These are phyloP conservation scores for Margaritifera margaritifera DNA, from an alignment of 2,888 invertebrate genomes.

Conservation along the genomic window DNA sequence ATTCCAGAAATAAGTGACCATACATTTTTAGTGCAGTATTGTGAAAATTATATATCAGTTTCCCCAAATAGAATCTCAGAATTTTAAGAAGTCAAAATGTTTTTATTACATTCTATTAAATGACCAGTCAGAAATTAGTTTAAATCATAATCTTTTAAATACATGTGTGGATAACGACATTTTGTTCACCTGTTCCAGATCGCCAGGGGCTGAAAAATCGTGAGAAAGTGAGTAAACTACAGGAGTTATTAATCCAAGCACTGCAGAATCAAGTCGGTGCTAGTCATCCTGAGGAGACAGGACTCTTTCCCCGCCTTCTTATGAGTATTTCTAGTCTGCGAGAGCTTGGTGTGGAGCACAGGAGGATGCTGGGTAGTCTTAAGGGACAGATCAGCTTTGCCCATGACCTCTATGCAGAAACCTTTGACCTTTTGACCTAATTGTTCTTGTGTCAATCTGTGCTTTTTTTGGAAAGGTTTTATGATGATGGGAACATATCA, in stretches of 20 bases:
- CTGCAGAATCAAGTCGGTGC: conserved; percentile 64
- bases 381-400: conserved; percentile 68
- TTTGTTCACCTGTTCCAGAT: conserved; percentile 52
- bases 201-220: conserved; percentile 68
- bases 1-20: too few relatives aligned
- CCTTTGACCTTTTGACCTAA: conserved; percentile 65
- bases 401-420: conserved; percentile 69
- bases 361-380: conserved; percentile 66
- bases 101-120: too few relatives aligned
- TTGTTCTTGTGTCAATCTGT: not conserved
- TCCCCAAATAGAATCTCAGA: not conserved
- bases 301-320: conserved; percentile 69
- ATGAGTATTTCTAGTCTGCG: conserved; percentile 72
- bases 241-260: conserved; percentile 68
- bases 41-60: not conserved
- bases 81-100: not conserved
- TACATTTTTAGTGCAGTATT: too few relatives aligned
- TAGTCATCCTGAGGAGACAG: conserved; percentile 64
- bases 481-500: too few relatives aligned
- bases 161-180: not conserved
- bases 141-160: too few relatives aligned
- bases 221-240: conserved; percentile 68
- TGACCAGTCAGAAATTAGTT: too few relatives aligned
- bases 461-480: too few relatives aligned
- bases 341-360: conserved; percentile 71